A percentile compares a stretch with the other conserved stretches of the same genome.
Conservation (phyloP, 2,888 invertebrate genomes). For the Tryphoninae sp. region DNA sequence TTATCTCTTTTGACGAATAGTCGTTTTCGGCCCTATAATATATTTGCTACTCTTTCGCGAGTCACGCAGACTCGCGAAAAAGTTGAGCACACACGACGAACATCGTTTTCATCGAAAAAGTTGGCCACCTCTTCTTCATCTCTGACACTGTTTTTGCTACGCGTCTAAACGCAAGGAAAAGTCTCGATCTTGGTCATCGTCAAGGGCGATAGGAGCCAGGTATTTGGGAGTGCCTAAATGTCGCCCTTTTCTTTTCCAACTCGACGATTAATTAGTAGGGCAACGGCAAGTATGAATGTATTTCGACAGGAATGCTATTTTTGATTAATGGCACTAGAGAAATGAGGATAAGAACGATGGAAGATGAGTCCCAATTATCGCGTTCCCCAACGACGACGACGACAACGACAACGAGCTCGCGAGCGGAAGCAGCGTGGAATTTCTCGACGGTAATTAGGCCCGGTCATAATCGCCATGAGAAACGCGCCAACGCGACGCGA, state of each 20-base stretch:
- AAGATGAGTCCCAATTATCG: conserved; percentile 46
- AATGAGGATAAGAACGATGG: not conserved
- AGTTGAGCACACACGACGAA: not conserved
- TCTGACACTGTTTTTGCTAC: not conserved
- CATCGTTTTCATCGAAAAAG: not conserved
- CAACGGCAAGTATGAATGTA: not conserved
- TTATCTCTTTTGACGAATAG: not conserved
- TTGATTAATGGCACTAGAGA: conserved; percentile 17
- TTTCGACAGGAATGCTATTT: not conserved
- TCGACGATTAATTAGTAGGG: conserved; percentile 16
- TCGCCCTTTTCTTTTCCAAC: conserved; percentile 4
- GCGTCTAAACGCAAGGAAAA: no score
- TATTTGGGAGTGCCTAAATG: not conserved
- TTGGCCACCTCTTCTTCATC: not conserved
- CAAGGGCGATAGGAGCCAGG: no score
- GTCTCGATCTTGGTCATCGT: no score
- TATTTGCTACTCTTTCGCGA: not conserved
- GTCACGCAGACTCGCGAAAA: not conserved
- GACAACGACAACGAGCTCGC: not conserved
- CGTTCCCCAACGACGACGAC: not conserved
- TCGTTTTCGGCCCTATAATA: not conserved
- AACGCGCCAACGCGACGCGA: conserved; percentile 53
- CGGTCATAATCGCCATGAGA: conserved; percentile 70
- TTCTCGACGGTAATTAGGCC: conserved; percentile 69
- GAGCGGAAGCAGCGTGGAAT: conserved; percentile 49